phyloP scores from a whole-genome alignment of 2,888 invertebrate genomes.

The Chymomyza amoena region DNA sequence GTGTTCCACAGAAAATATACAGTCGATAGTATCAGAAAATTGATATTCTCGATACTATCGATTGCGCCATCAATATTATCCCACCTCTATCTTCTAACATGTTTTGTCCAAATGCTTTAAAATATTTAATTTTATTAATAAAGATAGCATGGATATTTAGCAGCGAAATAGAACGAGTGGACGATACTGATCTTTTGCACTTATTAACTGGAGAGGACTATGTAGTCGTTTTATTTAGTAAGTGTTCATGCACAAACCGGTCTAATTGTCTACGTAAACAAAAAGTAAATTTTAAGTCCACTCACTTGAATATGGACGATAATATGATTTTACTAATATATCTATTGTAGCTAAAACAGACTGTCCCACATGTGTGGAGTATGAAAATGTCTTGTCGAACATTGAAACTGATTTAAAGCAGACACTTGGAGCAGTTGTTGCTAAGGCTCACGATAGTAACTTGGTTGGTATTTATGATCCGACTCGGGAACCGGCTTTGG shows the following conservation, averaged over 20 bases:
- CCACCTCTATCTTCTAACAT: neutral
- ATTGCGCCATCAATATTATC: too few relatives aligned
- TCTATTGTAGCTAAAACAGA: conserved; percentile 83
- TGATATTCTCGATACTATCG: too few relatives aligned
- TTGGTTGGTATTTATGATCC: conserved; percentile 86
- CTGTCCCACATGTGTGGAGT: conserved; percentile 84
- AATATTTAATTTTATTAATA: neutral
- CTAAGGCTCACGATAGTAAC: conserved; percentile 86
- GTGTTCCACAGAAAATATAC: too few relatives aligned
- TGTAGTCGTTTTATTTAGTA: conserved; percentile 89
- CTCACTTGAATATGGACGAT: too few relatives aligned
- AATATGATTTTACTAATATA: neutral
- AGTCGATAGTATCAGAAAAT: neutral
- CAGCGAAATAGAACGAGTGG: conserved; percentile 82
- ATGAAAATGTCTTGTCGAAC: conserved; percentile 84
- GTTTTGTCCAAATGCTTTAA: neutral
- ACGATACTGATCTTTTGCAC: conserved; percentile 88
- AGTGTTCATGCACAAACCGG: neutral
- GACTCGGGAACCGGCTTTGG: conserved; percentile 86
- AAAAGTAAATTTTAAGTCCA: neutral
- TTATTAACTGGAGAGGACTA: conserved; percentile 88
- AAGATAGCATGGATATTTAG: neutral
- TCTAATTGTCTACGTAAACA: neutral
- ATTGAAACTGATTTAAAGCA: conserved; percentile 88
- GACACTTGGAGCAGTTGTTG: conserved; percentile 85